These are phyloP conservation scores for Nemotelus pantherinus DNA, from an alignment of 2,888 invertebrate species.

Conservation along the genomic window DNA sequence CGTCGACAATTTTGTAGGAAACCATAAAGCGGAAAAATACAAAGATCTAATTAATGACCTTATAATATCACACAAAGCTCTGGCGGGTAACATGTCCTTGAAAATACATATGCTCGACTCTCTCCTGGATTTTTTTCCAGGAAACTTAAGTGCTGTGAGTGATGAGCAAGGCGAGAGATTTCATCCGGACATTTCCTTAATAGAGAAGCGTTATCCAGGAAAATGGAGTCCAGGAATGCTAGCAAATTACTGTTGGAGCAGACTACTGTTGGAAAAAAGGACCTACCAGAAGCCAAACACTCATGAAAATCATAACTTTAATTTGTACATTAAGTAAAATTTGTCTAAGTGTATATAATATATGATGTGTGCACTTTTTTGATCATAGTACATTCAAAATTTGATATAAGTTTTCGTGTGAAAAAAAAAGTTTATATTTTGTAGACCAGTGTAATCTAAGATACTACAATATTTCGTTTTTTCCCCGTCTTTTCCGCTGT, in stretches of 20 bases:
- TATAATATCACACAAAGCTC: not conserved
- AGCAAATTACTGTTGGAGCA: conserved; percentile 17
- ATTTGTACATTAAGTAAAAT: not conserved
- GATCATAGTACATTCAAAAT: conserved; percentile 3
- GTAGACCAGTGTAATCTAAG: conserved; percentile 1
- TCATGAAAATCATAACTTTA: conserved; percentile 4
- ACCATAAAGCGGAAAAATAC: conserved; percentile 11
- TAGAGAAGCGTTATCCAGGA: conserved; percentile 1
- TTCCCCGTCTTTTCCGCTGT: too few species aligned
- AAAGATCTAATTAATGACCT: not conserved
- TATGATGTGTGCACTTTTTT: not conserved
- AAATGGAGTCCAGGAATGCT: conserved; percentile 10
- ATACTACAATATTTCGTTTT: too few species aligned
- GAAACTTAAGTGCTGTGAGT: not conserved
- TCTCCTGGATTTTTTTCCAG: conserved; percentile 9
- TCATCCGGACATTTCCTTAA: conserved; percentile 23
- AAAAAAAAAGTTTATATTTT: conserved; percentile 4
- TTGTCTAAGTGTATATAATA: not conserved
- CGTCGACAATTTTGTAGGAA: conserved; percentile 12
- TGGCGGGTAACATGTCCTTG: not conserved
- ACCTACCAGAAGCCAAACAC: conserved; percentile 2
- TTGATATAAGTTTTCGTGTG: conserved; percentile 9
- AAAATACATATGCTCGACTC: conserved; percentile 13
- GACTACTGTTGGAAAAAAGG: not conserved
- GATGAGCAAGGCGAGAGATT: not conserved